Evolutionary conservation across 2,113 vertebrate genomes (phyloP).

Genomic region (Macaca mulatta): DNA sequence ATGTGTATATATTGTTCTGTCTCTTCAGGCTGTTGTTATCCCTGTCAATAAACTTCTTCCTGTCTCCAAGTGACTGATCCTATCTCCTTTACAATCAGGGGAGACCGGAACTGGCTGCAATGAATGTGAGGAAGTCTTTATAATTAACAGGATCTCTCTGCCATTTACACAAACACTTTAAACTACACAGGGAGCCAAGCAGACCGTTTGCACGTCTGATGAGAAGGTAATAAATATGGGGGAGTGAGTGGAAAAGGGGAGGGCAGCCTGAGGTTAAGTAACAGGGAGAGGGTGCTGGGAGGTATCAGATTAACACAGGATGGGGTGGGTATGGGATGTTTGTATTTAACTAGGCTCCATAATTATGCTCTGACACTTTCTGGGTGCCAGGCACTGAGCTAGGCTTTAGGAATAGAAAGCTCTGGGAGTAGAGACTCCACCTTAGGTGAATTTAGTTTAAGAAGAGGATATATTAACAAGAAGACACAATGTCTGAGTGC

Average conservation of each 20-base stretch:
- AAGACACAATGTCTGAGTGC: no score
- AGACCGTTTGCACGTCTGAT: constrained; percentile 69
- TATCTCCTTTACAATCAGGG: constrained; percentile 79
- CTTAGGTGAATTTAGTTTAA: background rate
- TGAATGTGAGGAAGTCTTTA: constrained; percentile 87
- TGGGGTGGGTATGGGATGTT: background rate
- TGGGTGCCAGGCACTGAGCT: background rate
- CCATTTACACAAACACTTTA: constrained; percentile 85
- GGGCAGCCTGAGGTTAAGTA: background rate
- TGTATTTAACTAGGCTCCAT: background rate
- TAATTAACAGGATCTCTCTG: constrained; percentile 83
- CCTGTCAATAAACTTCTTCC: constrained; percentile 82
- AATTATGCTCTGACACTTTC: background rate
- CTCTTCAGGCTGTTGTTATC: constrained; percentile 42
- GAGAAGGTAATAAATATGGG: constrained; percentile 59
- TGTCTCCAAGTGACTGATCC: constrained; percentile 75
- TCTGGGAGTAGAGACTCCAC: no score
- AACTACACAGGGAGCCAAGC: constrained; percentile 70
- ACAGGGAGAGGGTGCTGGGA: background rate
- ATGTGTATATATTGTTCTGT: background rate
- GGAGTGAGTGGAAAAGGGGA: background rate
- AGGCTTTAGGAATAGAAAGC: background rate
- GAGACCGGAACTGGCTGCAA: constrained; percentile 75
- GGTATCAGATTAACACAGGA: background rate
- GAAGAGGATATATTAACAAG: background rate